Percentiles rank a stretch among this genome's conserved stretches.
These are phyloP conservation scores for Phylloscopus trochiloides DNA, from an alignment of 2,113 vertebrate species.

Conservation along the genomic window DNA sequence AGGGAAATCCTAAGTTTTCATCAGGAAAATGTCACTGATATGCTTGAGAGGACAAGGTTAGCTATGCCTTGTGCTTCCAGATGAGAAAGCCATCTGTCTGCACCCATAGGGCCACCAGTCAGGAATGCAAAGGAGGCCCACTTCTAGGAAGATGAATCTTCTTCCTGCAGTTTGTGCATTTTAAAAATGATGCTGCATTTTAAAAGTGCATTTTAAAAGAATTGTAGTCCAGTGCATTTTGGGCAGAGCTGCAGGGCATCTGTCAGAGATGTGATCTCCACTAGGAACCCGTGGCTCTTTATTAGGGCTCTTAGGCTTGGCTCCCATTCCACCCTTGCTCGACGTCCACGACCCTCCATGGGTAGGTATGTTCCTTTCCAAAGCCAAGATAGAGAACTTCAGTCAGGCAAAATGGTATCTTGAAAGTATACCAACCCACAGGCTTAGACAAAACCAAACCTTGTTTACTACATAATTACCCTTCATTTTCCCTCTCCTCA, in stretches of 20 bases:
- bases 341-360: rapidly evolving
- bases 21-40: background rate
- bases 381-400: rapidly evolving
- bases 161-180: background rate
- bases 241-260: background rate
- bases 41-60: background rate
- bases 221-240: rapidly evolving
- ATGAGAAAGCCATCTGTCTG: background rate
- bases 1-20: background rate
- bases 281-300: background rate
- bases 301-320: rapidly evolving
- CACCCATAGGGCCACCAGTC: background rate
- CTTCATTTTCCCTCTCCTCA: background rate
- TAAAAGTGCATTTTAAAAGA: background rate
- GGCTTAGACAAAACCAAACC: background rate
- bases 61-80: background rate
- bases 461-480: background rate
- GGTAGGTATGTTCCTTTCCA: background rate
- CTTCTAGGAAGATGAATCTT: background rate
- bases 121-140: background rate
- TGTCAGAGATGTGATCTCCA: background rate
- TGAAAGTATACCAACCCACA: background rate
- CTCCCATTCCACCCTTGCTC: background rate
- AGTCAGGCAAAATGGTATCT: background rate
- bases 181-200: background rate